These are phyloP conservation scores for zebrafish (Danio rerio) DNA, from an alignment of 2,113 vertebrate species.

Conservation along the genomic window GRCz12tu NC_133192.1:25292501-25293000, in stretches of 20 bases:
- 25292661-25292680: slow-evolving; percentile 22
- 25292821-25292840: slow-evolving; percentile 85
- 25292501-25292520: slow-evolving; percentile 85
- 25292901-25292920: slow-evolving; percentile 31
- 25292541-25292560: slow-evolving; percentile 89
- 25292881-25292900: slow-evolving; percentile 11
- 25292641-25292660: slow-evolving; percentile 44
- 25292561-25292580: slow-evolving; percentile 56
- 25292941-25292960: not conserved
- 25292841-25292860: slow-evolving; percentile 42
- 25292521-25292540: slow-evolving; percentile 72
- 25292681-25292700: slow-evolving; percentile 44
- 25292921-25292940: slow-evolving; percentile 49
- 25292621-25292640: slow-evolving; percentile 38
- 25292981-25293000: not conserved
- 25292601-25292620: slow-evolving; percentile 22
- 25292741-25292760: slow-evolving; percentile 77
- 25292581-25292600: slow-evolving; percentile 21
- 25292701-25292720: slow-evolving; percentile 49
- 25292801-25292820: slow-evolving; percentile 99
- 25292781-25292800: slow-evolving; percentile 99
- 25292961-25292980: slow-evolving; percentile 20
- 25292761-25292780: slow-evolving; percentile 99
- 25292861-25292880: slow-evolving; percentile 31
- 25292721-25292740: slow-evolving; percentile 68